A percentile compares a stretch with the other conserved stretches of the same genome.
phyloP scores from a whole-genome alignment of 2,888 invertebrate species.

The Cephalotes varians region DNA sequence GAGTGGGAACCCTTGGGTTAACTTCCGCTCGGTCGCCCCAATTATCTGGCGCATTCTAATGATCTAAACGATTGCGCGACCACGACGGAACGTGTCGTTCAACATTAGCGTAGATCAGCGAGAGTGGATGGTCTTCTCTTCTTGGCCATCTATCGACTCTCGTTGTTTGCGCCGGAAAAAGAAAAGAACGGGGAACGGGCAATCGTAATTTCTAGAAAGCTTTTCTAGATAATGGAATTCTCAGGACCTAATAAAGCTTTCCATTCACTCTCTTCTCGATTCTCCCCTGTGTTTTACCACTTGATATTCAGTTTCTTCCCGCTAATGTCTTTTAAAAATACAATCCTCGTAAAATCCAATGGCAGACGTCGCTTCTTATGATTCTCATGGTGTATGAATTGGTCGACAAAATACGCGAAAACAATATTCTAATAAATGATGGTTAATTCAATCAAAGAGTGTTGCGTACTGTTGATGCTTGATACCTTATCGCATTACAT shows the following conservation, averaged over 20 bases:
- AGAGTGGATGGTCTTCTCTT: slow-evolving; percentile 39
- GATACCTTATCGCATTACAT: slow-evolving; percentile 18
- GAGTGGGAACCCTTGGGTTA: slow-evolving; percentile 28
- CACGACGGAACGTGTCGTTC: slow-evolving; percentile 54
- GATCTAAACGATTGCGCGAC: slow-evolving; percentile 70
- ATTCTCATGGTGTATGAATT: neutral
- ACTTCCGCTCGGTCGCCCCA: slow-evolving; percentile 62
- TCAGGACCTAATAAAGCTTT: slow-evolving; percentile 62
- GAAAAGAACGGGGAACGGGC: slow-evolving; percentile 29
- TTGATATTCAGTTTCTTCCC: slow-evolving; percentile 19
- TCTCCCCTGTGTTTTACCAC: slow-evolving; percentile 30
- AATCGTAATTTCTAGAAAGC: slow-evolving; percentile 66
- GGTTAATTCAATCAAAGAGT: neutral
- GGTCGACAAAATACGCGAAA: neutral
- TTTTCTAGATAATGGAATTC: slow-evolving; percentile 64
- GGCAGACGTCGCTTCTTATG: neutral
- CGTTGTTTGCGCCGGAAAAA: slow-evolving; percentile 26
- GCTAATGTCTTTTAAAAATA: slow-evolving; percentile 50
- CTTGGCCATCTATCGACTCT: slow-evolving; percentile 23
- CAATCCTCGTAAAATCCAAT: slow-evolving; percentile 32
- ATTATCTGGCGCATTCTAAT: slow-evolving; percentile 66
- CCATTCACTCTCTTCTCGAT: slow-evolving; percentile 44
- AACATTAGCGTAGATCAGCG: slow-evolving; percentile 67
- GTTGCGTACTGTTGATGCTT: neutral
- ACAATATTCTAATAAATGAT: neutral